Evolutionary conservation across 2,888 invertebrate species (phyloP).

Genomic region (Caenorhabditis virilis): DNA sequence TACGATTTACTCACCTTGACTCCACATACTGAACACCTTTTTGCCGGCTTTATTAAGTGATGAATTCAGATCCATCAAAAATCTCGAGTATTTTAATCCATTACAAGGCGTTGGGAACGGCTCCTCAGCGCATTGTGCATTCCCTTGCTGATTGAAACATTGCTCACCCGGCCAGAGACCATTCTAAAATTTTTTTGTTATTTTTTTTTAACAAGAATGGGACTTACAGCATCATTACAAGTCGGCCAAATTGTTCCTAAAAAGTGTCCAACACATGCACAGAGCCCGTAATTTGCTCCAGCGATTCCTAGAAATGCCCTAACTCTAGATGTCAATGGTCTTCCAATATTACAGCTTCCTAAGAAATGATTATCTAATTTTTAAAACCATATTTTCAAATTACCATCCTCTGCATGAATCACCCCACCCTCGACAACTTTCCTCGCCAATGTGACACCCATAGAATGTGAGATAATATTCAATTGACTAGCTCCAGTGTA

Average conservation of each 20-base stretch:
- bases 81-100: conserved; percentile 31
- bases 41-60: conserved; percentile 22
- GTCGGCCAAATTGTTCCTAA: conserved; percentile 36
- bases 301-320: conserved; percentile 53
- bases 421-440: conserved; percentile 54
- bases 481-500: conserved; percentile 50
- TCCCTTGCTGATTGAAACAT: conserved; percentile 16
- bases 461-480: conserved; percentile 55
- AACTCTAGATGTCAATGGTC: conserved; percentile 37
- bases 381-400: too few relatives aligned
- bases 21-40: conserved; percentile 46
- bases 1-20: conserved; percentile 18
- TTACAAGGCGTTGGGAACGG: conserved; percentile 32
- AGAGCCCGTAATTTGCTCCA: conserved; percentile 57
- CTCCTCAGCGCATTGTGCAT: conserved; percentile 27
- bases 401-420: conserved; percentile 39
- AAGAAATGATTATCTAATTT: too few relatives aligned
- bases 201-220: too few relatives aligned
- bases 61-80: conserved; percentile 35
- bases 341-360: conserved; percentile 45
- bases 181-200: conserved; percentile 21
- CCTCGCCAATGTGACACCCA: conserved; percentile 57
- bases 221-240: conserved; percentile 37
- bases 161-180: conserved; percentile 52
- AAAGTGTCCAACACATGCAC: conserved; percentile 44